These are phyloP conservation scores for Heteromyza rotundicornis DNA, from an alignment of 2,888 invertebrate species.

Conservation along the genomic window DNA sequence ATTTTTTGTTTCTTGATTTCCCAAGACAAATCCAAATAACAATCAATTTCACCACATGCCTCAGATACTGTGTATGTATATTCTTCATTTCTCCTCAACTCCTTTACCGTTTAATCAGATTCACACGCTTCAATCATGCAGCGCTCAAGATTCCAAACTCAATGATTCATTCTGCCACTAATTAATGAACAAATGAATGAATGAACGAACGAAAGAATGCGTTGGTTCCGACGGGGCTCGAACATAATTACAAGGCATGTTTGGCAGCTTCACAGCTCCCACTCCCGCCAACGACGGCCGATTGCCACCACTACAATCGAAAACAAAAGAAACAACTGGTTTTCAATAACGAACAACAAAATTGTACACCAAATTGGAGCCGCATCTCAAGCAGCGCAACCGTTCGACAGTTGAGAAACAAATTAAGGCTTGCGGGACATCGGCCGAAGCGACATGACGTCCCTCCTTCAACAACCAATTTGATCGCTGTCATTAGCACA, in stretches of 20 bases:
- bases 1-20: too few species aligned
- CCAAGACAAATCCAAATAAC: too few species aligned
- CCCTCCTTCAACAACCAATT: constrained; percentile 38
- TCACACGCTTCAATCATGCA: constrained; percentile 24
- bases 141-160: constrained; percentile 19
- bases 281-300: constrained; percentile 17
- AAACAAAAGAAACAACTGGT: background rate
- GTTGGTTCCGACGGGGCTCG: background rate
- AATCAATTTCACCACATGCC: background rate
- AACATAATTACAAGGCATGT: constrained; percentile 2
- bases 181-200: constrained; percentile 21
- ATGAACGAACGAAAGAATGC: background rate
- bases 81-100: background rate
- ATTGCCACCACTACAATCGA: background rate
- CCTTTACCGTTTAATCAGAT: constrained; percentile 5
- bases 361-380: background rate
- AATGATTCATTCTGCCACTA: constrained; percentile 22
- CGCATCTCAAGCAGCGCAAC: constrained; percentile 30
- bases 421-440: constrained; percentile 59
- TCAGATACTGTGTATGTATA: background rate
- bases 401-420: constrained; percentile 54
- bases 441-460: constrained; percentile 43
- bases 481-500: constrained; percentile 43
- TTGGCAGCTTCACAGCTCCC: constrained; percentile 11
- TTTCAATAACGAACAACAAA: constrained; percentile 34